Conservation (phyloP, 2,113 vertebrate genomes). For the Sialia sialis region DNA sequence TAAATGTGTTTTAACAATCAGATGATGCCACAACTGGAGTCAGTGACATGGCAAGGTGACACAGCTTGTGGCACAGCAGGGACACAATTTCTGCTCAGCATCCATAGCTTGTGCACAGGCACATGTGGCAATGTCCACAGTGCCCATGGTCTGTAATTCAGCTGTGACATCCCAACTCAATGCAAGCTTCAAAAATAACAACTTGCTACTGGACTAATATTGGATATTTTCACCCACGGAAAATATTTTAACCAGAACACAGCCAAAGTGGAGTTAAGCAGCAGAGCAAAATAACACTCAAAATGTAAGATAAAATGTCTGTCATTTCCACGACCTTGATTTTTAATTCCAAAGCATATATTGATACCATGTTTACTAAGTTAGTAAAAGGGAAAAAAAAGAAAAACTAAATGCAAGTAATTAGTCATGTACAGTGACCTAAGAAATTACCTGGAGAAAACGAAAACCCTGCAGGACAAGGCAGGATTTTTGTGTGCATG, state of each 20-base stretch:
- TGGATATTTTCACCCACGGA: neutral
- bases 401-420: neutral
- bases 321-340: neutral
- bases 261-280: neutral
- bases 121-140: neutral
- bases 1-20: neutral
- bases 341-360: neutral
- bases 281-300: neutral
- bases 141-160: neutral
- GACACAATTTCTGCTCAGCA: neutral
- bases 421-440: neutral
- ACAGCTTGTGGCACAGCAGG: neutral
- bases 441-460: neutral
- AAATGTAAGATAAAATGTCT: neutral
- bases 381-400: neutral
- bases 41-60: neutral
- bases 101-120: neutral
- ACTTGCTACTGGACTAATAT: neutral
- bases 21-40: neutral
- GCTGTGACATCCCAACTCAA: neutral
- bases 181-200: neutral
- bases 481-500: slow-evolving; percentile 47
- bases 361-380: neutral
- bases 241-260: neutral
- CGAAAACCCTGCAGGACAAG: neutral